Evolutionary conservation across 1,140 invertebrate genomes (phyloP), one percentile per base, ranked within the genome.

Genomic region (Contarinia nasturtii): DNA sequence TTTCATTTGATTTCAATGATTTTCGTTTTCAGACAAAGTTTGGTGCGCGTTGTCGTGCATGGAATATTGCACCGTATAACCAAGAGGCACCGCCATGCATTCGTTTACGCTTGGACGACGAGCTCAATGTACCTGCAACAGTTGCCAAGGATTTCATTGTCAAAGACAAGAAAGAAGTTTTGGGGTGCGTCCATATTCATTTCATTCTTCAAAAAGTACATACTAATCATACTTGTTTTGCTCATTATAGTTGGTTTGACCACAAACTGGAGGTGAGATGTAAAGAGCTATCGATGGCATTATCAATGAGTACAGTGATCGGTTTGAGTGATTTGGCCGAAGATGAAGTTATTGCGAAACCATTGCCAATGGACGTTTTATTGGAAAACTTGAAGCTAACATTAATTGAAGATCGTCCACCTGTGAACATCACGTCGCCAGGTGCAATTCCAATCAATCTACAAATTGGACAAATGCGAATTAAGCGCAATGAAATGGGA

Each of bases 321-420:
- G 82, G 79, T 7, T 60, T 93, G 1, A 69, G 77, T 0, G 87
- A 90, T 59, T 73, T 92, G 41, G 69, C 82, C 4, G 86, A 91
- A 59, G 87, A 93, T 66, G 87, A 91, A 68, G 74, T 86, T 27
- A 69, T 85, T 27, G 73, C 77, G 1, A 74, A 75, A 49, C 80
- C 82, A 1, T 73, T 91, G 62, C 86, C 86, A 1, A 67, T 89
- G 51, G 72, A 85, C 64, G 79, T 89, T 40, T 64, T 69, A 50
- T 57, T 86, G 54, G 79, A 82, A 58, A 79, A 80, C 55, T 67
- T 80, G 34, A 67, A 68, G 48, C 57, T 87, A 11, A 75, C 76
- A 53, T 62, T 87, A 51, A 75, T 75, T 52, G 86, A 91, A 65
- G 86, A 92, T 67, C 69, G 84, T 48, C 79, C 80, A 2, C 75